Conservation (phyloP, 2,888 invertebrate genomes). For the Microchrysa polita region DNA sequence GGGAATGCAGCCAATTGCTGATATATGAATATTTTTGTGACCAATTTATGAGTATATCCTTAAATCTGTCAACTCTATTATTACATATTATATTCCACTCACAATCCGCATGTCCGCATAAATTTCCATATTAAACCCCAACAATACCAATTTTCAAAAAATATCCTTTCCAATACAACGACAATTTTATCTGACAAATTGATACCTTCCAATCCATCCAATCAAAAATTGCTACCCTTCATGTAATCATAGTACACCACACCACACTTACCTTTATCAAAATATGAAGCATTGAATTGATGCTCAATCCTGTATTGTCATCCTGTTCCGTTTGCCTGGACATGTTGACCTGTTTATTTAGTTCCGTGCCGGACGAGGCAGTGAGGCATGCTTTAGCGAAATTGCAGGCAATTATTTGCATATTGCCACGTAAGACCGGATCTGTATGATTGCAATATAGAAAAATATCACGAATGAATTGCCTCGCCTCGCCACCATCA, state of each 20-base stretch:
- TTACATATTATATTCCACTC: too few species aligned
- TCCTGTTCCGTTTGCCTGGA: background rate
- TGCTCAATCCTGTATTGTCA: conserved; percentile 48
- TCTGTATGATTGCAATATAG: conserved; percentile 61
- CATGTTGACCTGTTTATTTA: conserved; percentile 31
- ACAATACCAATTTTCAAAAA: background rate
- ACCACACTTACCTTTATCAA: conserved; percentile 61
- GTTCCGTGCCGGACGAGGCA: conserved; percentile 7
- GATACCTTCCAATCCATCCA: too few species aligned
- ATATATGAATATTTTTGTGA: too few species aligned
- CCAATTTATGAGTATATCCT: too few species aligned
- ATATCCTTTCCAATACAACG: background rate
- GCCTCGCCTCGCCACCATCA: conserved; percentile 41
- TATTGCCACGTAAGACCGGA: conserved; percentile 63
- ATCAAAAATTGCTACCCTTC: too few species aligned
- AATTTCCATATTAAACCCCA: too few species aligned
- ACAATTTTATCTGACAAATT: too few species aligned
- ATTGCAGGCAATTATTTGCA: conserved; percentile 62
- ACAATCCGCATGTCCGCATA: too few species aligned
- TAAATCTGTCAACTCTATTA: too few species aligned
- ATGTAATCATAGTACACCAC: too few species aligned
- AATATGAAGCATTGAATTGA: conserved; percentile 60
- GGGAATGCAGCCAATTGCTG: too few species aligned
- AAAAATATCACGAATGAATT: conserved; percentile 58
- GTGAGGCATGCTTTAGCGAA: conserved; percentile 53